Evolutionary conservation across 2,797 vertebrate species (phyloP), one percentile per base, ranked within the genome.

Genomic region (Acridotheres tristis): DNA sequence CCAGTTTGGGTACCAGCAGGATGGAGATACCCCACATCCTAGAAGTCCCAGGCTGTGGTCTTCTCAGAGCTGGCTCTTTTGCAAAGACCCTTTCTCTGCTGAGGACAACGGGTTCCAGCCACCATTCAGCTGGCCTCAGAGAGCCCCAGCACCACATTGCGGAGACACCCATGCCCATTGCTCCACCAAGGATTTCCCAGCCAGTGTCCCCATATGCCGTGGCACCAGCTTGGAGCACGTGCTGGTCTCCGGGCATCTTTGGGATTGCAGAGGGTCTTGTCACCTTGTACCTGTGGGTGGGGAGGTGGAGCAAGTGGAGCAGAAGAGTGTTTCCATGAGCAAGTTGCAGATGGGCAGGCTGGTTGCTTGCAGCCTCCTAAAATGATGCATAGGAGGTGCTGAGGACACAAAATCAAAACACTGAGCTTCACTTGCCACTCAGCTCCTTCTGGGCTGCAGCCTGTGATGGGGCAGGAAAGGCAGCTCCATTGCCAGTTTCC

Each of bases 171-270:
- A 0, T 72, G 50, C 69, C 81, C 13, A 1, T 17, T 69, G n/a
- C 50, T 73, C 6, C 25, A 11, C 1, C 0, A 4, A 67, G 54
- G 27, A 68, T 69, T 61, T 88, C 65, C 59, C 72, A 84, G 53
- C 23, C 2, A 1, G n/a, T n/a, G 47, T 65, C 29, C 25, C 42
- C 23, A 8, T 2, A 2, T 50, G 62, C 43, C 0, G 0, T 1
- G 3, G 45, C 51, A 88, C 59, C 59, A 76, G 27, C 18, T 6
- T 36, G 55, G 63, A 23, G 22, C n/a, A 18, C 0, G 0, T 2
- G 0, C 42, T 63, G 15, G 4, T 42, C 54, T 27, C 17, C 50
- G 53, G 63, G 32, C 15, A 61, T 34, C 18, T 62, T 72, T 50
- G 10, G 13, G 22, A 2, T 12, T n/a, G 57, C 2, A 1, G 17